Conservation (phyloP, 2,113 vertebrate species). For the Turnix velox region DNA sequence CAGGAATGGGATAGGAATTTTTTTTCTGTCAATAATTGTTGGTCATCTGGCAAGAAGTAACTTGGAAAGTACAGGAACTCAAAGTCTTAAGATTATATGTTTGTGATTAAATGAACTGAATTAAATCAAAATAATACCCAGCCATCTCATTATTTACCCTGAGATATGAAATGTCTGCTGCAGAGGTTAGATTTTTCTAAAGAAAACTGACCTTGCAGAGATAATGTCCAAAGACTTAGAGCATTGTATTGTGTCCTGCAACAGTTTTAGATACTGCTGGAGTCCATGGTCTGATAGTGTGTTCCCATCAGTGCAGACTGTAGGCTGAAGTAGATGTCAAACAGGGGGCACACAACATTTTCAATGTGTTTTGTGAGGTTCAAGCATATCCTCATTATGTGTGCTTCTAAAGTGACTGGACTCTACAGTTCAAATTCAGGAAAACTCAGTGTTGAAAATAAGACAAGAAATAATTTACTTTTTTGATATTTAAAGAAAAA, state of each 20-base stretch:
- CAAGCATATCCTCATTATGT: rapidly evolving
- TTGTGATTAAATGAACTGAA: not conserved
- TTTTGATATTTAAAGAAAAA: not conserved
- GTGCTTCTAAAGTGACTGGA: not conserved
- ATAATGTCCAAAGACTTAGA: not conserved
- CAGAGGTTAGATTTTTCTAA: not conserved
- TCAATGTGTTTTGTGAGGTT: not conserved
- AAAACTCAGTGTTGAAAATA: not conserved
- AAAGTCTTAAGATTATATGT: not conserved
- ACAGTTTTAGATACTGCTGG: not conserved
- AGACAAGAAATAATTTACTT: not conserved
- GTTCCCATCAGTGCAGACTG: not conserved
- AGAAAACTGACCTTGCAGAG: not conserved
- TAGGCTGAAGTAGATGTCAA: not conserved
- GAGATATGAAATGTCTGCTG: not conserved
- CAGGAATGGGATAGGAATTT: not conserved
- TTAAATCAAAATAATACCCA: not conserved
- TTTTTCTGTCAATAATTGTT: not conserved
- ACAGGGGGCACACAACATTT: not conserved
- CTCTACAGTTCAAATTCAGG: not conserved
- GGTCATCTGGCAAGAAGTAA: not conserved
- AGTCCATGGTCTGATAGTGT: rapidly evolving
- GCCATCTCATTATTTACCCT: not conserved
- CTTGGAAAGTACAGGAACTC: not conserved
- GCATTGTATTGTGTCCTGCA: not conserved